A percentile compares a stretch with the other conserved stretches of the same genome.
Conservation (phyloP, 1,140 invertebrate species). For the Zaprionus lachaisei region DNA sequence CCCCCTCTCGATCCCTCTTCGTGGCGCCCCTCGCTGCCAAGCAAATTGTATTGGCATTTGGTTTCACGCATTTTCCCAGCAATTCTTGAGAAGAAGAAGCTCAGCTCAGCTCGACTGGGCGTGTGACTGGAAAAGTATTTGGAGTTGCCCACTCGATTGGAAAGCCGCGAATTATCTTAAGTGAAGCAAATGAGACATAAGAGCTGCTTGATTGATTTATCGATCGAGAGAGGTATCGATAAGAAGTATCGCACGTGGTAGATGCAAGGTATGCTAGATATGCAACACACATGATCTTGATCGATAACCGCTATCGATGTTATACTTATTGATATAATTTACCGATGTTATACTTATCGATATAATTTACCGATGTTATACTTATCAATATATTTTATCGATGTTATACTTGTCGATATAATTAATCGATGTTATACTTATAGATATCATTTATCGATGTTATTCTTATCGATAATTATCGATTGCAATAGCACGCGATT, state of each 20-base stretch:
- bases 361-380: not conserved
- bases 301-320: not conserved
- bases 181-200: slow-evolving; percentile 8
- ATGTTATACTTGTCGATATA: not conserved
- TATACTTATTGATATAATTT: not conserved
- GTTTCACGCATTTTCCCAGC: slow-evolving; percentile 49
- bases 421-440: too few relatives aligned
- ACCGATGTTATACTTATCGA: not conserved
- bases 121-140: too few relatives aligned
- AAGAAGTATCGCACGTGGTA: not conserved
- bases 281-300: too few relatives aligned
- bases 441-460: not conserved
- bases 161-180: slow-evolving; percentile 2
- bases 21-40: slow-evolving; percentile 2
- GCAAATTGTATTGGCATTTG: slow-evolving; percentile 24
- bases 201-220: not conserved
- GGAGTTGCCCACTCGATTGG: slow-evolving; percentile 1
- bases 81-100: slow-evolving; percentile 1
- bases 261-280: not conserved
- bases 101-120: too few relatives aligned
- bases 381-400: not conserved
- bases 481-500: too few relatives aligned
- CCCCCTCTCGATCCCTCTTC: not conserved
- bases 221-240: not conserved
- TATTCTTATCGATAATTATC: not conserved